Base-by-base conservation (phyloP, 2,888 invertebrate species). In the Ophion obscuratus region DNA sequence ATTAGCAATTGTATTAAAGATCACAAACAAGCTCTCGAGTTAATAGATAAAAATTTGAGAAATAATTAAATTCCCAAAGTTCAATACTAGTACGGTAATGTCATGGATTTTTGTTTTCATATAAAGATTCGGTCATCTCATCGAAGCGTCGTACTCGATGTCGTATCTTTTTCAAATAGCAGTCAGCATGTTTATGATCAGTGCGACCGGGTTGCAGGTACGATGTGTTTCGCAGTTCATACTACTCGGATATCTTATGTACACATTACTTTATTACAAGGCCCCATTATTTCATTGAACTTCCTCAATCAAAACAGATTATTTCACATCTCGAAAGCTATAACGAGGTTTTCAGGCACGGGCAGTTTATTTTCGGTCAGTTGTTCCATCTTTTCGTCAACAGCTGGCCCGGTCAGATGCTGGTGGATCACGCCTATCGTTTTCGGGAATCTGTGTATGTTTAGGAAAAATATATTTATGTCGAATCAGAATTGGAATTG, bases 361-460 rank as follows among this genome's bases (percentile, higher is more conserved):
- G 76, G 9, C 79, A 85, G 59, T 85, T 87, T 20, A 79, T 86
- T 24, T 9, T 85, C 5, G 85, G 84, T 31, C 81, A 85, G 11
- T 67, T 87, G 14, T 66, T 82, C 67, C 86, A 88, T 74, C 87
- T 88, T 31, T 86, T 86, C 57, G 85, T 84, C 68, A 86, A 85
- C 53, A 88, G 88, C 75, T 89, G 73, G 75, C 86, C 84, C 10
- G 81, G 87, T 31, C 87, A 89, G 36, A 64, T 85, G 77, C 77
- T 89, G 9, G 85, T 88, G 53, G 79, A 88, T 53, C 82, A 86
- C 24, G 85, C 87, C 70, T 27, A 64, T 17, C 64, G 36, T 66
- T 77, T 88, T 40, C 82, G 71, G n/a, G 20, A 71, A 47, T 83
- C 84, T 44, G 53, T 81, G 88, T 89, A 64, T 9, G 87, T 73